These are phyloP conservation scores for Cataglyphis rosenhaueri DNA, from an alignment of 2,888 invertebrate genomes.

Conservation along the genomic window DNA sequence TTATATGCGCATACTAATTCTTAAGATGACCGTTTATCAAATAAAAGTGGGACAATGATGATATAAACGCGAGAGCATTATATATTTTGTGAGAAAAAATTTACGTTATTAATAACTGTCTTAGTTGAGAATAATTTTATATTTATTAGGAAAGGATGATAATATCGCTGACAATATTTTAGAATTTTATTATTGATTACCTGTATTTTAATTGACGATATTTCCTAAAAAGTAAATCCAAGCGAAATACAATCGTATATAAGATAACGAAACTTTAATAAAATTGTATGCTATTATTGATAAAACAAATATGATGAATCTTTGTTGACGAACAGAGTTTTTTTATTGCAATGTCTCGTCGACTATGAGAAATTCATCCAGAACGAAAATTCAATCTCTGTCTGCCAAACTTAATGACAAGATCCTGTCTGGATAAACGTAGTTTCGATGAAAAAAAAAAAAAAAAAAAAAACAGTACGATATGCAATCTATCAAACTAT, in stretches of 20 bases:
- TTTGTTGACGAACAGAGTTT: background rate
- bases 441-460: background rate
- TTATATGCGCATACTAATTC: slow-evolving; percentile 1
- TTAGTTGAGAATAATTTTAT: background rate
- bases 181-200: slow-evolving; percentile 26
- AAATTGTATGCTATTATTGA: slow-evolving; percentile 4
- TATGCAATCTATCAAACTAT: background rate
- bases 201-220: slow-evolving; percentile 6
- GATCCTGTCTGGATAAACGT: background rate
- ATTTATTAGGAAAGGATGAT: slow-evolving; percentile 11
- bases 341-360: background rate
- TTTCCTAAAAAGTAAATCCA: background rate
- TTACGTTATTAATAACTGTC: background rate
- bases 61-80: background rate
- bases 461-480: background rate
- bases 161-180: background rate
- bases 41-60: background rate
- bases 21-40: background rate
- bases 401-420: background rate
- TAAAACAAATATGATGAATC: background rate
- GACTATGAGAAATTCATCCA: background rate
- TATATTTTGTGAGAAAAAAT: slow-evolving; percentile 10
- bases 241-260: background rate
- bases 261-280: slow-evolving; percentile 2
- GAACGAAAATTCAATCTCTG: background rate